Base-by-base conservation (phyloP, 2,888 invertebrate genomes). In the Sylvicola fuscatus region DNA sequence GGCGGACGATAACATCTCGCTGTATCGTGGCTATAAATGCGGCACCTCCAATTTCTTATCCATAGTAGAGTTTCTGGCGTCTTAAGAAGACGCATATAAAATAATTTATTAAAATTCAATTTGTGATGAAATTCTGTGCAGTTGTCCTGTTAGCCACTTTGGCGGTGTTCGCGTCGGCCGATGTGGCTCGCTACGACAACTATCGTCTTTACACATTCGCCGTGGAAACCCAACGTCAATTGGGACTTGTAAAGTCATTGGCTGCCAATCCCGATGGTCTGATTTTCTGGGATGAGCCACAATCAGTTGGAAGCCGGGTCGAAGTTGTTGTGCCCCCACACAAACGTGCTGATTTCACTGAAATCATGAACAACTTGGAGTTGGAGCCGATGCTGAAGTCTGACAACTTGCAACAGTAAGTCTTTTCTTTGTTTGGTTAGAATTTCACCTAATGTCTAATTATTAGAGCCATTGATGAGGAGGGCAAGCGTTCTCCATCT, bases 151-250 rank as follows among this genome's bases (percentile, higher is more conserved):
- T 21, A 8, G 21, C 21, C 21, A 21, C 21, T 6, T 21, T 21
- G 21, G 39, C 45, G 43, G 3, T 50, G 50, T 36, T n/a, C 13
- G 37, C 1, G 16, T 35, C 28, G 13, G 37, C 36, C 35, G 40
- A 38, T 12, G 49, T 48, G 41, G 29, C 49, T 36, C 51, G 56
- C 6, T 58, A 50, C 27, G 56, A 58, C 36, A 47, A 55, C 35
- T 53, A 46, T 14, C 45, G 45, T 17, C 52, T 58, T 1, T 52
- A 49, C 30, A 49, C 49, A 34, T 38, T 57, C 12, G 21, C 5
- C 21, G 8, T 37, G 8, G 34, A 29, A 13, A 33, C 16, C 13
- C 10, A 14, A 10, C 21, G 30, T 10, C 37, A 37, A 21, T 21
- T 34, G 8, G 16, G 26, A 3, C 27, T 27, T 10, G 10, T 37